Base-by-base conservation (phyloP, 1,140 invertebrate genomes). In the Drosophila suzukii region DNA sequence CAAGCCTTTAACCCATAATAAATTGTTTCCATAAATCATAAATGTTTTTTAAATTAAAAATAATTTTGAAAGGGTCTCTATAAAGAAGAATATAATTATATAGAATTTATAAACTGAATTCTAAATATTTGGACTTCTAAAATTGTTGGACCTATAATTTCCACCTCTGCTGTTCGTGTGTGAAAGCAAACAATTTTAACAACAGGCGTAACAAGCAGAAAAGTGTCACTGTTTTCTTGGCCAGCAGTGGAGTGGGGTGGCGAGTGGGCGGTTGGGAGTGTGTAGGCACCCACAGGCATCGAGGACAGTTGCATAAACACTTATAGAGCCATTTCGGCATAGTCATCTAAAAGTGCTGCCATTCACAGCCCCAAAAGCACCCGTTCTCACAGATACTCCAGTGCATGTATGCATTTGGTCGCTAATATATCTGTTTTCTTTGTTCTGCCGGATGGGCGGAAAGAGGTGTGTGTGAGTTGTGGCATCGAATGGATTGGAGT, bases 351-450 rank as follows among this genome's bases (percentile, higher is more conserved):
- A 89, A 89, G 84, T 78, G 62, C 47, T 79, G 67, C 75, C 80
- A 77, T 83, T 82, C 75, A 62, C 49, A 57, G 43, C 43, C 17
- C 17, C 43, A 5, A 10, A 17, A 17, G 15, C 53, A 63, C 63
- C 53, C 50, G 38, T 24, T 46, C 62, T 50, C 43, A 43, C 41
- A 38, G 47, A 49, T 58, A 63, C 47, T 43, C 54, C 57, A 51
- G 66, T 47, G 60, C 67, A 78, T 75, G 59, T 75, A 78, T 59
- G 83, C 41, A 74, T 63, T 53, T 78, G 84, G 84, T 73, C 84
- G 84, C 84, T 88, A 88, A 88, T 88, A 88, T 81, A 75, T 88
- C 84, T 88, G 84, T 84, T 88, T 88, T 83, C 76, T 84, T 79
- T 88, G 84, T 90, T 63, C 71, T 63, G 62, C 49, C 34, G 51